Base-by-base conservation (phyloP, 1,140 invertebrate species). In the Solenopsis invicta region DNA sequence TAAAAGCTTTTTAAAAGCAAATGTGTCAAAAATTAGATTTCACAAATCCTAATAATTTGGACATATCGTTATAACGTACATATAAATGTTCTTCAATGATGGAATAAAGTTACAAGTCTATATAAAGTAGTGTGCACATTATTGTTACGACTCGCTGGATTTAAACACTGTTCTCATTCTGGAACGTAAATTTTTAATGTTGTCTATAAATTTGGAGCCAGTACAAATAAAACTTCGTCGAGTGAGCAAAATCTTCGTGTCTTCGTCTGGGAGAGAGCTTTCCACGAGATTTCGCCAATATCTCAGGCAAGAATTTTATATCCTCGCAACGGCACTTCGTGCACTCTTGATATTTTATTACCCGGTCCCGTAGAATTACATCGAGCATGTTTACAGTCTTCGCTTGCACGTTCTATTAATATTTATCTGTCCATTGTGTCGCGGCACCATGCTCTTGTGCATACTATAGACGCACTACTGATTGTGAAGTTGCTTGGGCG, bases 341-440 rank as follows among this genome's bases (percentile, higher is more conserved):
- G 61, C 62, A 71, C 13, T 56, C 24, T 62, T 45, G 13, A 50
- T 78, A 86, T 88, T 88, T 88, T 88, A 86, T 72, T 45, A 76
- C 52, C 18, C 56, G 6, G 21, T 29, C 24, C 41, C 59, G 24
- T 21, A 41, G 13, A 62, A 87, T 75, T 87, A 69, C 52, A 62
- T 54, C 50, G 41, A 64, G 21, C 29, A 29, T 87, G 64, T 87
- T 85, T 87, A 85, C 72, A 54, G 52, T 87, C 41, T 45, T 24
- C 29, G 37, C 45, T 76, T 21, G 71, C 29, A 29, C 29, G 34
- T 75, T 56, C 37, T 81, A 62, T 87, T 84, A 87, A 74, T 84
- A 74, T 72, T 84, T 87, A 64, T 66, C 9, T 59, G 78, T 52
- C 52, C 12, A 72, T 82, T 72, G 78, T 82, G 8, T 61, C 52